Evolutionary conservation across 2,888 invertebrate species (phyloP).

Genomic region (Agrilus cyanescens): DNA sequence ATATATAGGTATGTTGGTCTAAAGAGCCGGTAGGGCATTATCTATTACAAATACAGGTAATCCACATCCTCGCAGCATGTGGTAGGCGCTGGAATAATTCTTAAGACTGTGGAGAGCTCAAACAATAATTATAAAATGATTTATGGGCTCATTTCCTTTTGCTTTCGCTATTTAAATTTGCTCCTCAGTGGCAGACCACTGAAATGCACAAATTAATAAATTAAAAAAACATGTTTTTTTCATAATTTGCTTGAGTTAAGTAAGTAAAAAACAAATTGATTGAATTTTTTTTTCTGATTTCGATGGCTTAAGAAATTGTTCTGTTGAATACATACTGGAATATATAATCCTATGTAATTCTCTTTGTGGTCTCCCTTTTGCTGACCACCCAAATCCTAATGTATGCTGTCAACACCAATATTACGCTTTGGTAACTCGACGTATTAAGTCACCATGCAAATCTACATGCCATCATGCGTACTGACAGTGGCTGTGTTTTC

Average conservation of each 20-base stretch:
- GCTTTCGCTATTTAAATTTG: conserved; percentile 12
- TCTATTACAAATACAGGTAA: conserved; percentile 14
- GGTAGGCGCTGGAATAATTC: conserved; percentile 11
- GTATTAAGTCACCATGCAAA: no score
- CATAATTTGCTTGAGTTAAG: no score
- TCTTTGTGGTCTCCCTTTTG: neutral
- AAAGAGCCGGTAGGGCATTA: conserved; percentile 12
- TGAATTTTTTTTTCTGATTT: neutral
- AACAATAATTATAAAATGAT: conserved; percentile 17
- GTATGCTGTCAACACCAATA: no score
- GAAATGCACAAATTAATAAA: neutral
- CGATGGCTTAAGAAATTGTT: neutral
- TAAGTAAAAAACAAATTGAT: neutral
- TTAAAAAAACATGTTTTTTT: conserved; percentile 5
- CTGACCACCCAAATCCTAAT: no score
- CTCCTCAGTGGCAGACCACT: neutral
- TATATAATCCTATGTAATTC: neutral
- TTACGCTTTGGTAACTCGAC: no score
- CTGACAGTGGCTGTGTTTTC: no score
- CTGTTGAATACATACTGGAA: neutral
- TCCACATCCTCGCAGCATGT: conserved; percentile 14
- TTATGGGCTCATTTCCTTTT: conserved; percentile 13
- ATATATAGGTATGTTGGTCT: conserved; percentile 1
- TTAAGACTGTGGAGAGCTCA: conserved; percentile 17
- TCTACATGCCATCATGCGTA: no score